Conservation (phyloP, 1,140 invertebrate species). For the Scylla paramamosain region DNA sequence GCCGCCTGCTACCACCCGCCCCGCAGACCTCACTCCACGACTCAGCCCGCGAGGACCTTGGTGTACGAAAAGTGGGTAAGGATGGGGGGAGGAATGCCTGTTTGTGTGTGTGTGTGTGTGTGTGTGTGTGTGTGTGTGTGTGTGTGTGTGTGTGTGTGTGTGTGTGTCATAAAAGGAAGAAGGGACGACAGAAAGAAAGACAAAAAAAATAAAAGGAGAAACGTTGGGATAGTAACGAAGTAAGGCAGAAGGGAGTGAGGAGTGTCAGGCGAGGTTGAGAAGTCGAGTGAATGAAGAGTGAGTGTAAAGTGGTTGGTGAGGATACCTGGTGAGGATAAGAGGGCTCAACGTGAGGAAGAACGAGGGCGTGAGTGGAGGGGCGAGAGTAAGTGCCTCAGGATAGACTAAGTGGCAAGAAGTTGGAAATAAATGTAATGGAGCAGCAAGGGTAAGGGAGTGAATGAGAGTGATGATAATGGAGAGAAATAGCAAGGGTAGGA, state of each 20-base stretch:
- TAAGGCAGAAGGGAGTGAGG: background rate
- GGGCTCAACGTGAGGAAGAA: background rate
- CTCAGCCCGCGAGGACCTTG: background rate
- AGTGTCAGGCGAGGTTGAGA: background rate
- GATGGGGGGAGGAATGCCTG: background rate
- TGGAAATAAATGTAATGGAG: background rate
- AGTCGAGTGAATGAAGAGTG: background rate
- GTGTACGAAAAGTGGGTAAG: background rate
- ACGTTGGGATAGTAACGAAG: background rate
- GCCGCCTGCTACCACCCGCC: background rate
- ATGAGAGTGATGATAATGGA: background rate
- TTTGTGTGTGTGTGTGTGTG: too few species aligned
- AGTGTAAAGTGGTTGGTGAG: background rate
- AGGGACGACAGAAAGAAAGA: background rate
- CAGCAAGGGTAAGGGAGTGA: background rate
- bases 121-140: too few species aligned
- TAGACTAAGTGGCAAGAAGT: background rate
- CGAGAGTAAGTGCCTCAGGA: background rate
- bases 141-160: too few species aligned
- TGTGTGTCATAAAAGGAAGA: background rate
- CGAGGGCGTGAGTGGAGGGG: background rate
- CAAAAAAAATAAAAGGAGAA: background rate
- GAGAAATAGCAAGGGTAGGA: background rate
- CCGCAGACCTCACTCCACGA: too few species aligned
- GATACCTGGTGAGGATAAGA: background rate